phyloP scores from a whole-genome alignment of 2,113 vertebrate species.

The Illadopsis cleaveri region DNA sequence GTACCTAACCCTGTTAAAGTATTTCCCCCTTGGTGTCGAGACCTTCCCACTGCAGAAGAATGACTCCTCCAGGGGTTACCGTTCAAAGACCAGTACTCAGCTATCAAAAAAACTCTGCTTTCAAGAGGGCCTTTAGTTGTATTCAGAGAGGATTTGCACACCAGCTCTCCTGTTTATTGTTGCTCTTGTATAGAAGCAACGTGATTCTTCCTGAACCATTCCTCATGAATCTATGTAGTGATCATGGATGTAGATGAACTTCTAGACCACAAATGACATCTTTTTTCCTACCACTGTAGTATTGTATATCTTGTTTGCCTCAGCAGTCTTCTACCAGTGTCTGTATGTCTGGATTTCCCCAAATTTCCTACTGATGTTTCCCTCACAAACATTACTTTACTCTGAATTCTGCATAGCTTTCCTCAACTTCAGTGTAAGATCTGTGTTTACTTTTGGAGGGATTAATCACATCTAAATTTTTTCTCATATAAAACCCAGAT shows the following conservation, averaged over 20 bases:
- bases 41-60: not conserved
- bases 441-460: not conserved
- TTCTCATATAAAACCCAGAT: not conserved
- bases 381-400: not conserved
- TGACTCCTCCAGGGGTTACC: not conserved
- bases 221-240: not conserved
- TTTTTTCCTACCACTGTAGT: not conserved
- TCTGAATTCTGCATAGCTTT: not conserved
- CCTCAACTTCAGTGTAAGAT: not conserved
- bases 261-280: not conserved
- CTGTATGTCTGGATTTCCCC: not conserved
- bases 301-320: not conserved
- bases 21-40: not conserved
- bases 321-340: not conserved
- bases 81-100: not conserved
- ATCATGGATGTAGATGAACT: not conserved
- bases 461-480: not conserved
- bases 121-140: not conserved
- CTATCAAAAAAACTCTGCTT: not conserved
- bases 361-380: not conserved
- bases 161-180: not conserved
- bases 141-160: not conserved
- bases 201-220: not conserved
- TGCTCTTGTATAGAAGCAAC: not conserved
- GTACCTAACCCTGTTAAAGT: not conserved